Evolutionary conservation across 2,888 invertebrate species (phyloP).

Genomic region (Melinaea marsaeus): DNA sequence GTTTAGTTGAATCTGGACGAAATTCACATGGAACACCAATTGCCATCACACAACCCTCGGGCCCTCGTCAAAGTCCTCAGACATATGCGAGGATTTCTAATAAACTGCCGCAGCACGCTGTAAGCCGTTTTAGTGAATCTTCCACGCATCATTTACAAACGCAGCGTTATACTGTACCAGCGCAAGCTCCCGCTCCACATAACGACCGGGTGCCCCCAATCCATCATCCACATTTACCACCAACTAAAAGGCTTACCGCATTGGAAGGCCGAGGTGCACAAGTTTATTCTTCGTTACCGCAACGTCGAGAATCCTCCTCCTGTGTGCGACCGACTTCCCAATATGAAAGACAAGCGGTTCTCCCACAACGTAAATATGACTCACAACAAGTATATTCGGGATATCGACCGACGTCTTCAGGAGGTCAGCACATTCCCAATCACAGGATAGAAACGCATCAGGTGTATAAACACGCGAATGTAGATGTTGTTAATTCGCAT

Average conservation of each 20-base stretch:
- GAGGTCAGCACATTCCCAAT: slow-evolving; percentile 54
- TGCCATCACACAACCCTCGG: slow-evolving; percentile 60
- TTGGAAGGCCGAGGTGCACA: slow-evolving; percentile 53
- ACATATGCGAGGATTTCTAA: slow-evolving; percentile 63
- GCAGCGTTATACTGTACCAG: slow-evolving; percentile 56
- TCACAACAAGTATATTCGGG: slow-evolving; percentile 69
- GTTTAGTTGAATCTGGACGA: slow-evolving; percentile 50
- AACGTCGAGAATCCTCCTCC: slow-evolving; percentile 60
- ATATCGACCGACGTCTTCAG: slow-evolving; percentile 54
- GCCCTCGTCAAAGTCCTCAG: slow-evolving; percentile 64
- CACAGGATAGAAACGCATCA: slow-evolving; percentile 61
- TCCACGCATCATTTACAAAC: slow-evolving; percentile 56
- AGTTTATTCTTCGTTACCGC: slow-evolving; percentile 52
- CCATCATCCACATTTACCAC: slow-evolving; percentile 58
- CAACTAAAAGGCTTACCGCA: slow-evolving; percentile 49
- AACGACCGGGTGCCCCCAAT: slow-evolving; percentile 73
- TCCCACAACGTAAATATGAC: slow-evolving; percentile 66
- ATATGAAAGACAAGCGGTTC: slow-evolving; percentile 59
- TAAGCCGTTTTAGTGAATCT: slow-evolving; percentile 57
- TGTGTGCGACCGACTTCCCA: slow-evolving; percentile 52
- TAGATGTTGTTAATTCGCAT: slow-evolving; percentile 54
- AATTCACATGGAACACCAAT: slow-evolving; percentile 50
- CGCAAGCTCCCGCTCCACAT: slow-evolving; percentile 63
- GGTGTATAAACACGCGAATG: slow-evolving; percentile 56
- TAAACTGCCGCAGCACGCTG: slow-evolving; percentile 59